Conservation (phyloP, 2,797 vertebrate genomes). For the Chaetodon trifasciatus region DNA sequence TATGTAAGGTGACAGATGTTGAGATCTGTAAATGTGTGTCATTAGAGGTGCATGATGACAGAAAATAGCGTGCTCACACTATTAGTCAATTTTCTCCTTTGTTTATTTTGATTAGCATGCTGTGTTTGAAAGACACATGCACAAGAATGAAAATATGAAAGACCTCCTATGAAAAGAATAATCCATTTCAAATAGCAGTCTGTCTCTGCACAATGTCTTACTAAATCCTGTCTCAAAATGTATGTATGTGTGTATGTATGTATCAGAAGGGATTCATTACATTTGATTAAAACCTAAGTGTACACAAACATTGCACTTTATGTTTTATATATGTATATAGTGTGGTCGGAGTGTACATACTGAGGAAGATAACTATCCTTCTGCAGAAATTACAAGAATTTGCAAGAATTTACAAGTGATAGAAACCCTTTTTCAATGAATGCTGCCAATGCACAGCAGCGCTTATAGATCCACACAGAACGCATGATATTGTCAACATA, state of each 20-base stretch:
- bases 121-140: conserved; percentile 16
- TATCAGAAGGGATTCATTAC: neutral
- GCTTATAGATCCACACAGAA: neutral
- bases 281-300: neutral
- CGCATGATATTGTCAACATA: too few species aligned
- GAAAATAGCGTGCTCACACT: conserved; percentile 22
- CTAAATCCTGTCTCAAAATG: neutral
- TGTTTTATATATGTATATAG: neutral
- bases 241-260: neutral
- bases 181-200: neutral
- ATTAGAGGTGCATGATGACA: conserved; percentile 22
- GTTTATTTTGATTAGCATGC: conserved; percentile 28
- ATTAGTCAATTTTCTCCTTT: conserved; percentile 27
- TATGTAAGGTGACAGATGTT: conserved; percentile 45
- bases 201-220: neutral
- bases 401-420: too few species aligned
- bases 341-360: neutral
- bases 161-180: neutral
- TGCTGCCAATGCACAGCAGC: neutral
- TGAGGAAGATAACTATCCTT: neutral
- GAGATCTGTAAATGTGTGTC: conserved; percentile 39
- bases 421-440: neutral
- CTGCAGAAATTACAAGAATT: too few species aligned
- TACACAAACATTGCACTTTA: neutral
- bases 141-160: conserved; percentile 10